These are phyloP conservation scores for Arctopsyche grandis DNA, from an alignment of 1,140 invertebrate species.

Conservation along the genomic window DNA sequence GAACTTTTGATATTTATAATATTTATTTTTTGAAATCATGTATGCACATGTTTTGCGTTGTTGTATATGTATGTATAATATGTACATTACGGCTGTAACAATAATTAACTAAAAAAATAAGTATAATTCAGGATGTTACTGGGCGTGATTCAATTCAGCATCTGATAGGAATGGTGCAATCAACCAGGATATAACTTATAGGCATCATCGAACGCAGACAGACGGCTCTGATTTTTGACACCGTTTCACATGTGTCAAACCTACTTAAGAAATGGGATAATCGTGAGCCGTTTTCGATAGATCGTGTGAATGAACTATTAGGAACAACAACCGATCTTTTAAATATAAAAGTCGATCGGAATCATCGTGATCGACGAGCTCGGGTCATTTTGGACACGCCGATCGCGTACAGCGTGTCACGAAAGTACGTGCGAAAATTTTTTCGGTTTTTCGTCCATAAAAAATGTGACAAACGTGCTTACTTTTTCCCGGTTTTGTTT, in stretches of 20 bases:
- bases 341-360: not conserved
- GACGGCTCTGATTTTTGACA: not conserved
- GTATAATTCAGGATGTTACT: no score
- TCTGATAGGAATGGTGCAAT: no score
- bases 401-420: not conserved
- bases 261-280: not conserved
- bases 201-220: no score
- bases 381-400: not conserved
- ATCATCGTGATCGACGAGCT: constrained; percentile 2
- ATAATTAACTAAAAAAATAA: no score
- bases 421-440: not conserved
- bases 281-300: not conserved
- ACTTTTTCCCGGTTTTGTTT: not conserved
- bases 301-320: not conserved
- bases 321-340: not conserved
- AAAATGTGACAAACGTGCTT: not conserved
- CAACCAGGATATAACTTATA: not conserved
- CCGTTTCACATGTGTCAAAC: not conserved
- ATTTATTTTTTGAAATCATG: no score
- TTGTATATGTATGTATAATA: no score
- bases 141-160: no score
- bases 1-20: no score
- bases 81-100: no score
- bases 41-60: no score
- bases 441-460: not conserved